These are phyloP conservation scores for Drosophila miranda DNA, from an alignment of 1,140 invertebrate species.

Conservation along the genomic window DNA sequence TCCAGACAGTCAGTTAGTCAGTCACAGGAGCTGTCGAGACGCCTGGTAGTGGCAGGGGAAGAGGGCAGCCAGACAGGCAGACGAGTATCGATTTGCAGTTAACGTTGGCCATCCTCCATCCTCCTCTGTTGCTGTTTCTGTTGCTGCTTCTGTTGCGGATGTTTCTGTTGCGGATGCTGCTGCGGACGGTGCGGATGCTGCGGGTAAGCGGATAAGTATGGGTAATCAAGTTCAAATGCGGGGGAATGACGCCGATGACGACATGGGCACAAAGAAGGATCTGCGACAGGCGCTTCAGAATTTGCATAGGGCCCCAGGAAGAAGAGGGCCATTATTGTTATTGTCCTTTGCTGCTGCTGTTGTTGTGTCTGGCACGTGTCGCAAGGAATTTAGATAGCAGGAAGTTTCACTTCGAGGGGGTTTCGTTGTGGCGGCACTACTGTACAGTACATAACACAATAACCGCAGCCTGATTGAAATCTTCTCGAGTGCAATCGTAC, in stretches of 20 bases:
- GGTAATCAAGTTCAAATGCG: slow-evolving; percentile 59
- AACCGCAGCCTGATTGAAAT: slow-evolving; percentile 57
- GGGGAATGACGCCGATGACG: slow-evolving; percentile 33
- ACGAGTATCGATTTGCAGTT: slow-evolving; percentile 66
- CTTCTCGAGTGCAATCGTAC: slow-evolving; percentile 14
- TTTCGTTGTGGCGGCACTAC: not conserved
- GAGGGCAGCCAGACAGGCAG: slow-evolving; percentile 21
- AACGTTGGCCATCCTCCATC: slow-evolving; percentile 30
- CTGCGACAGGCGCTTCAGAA: slow-evolving; percentile 40
- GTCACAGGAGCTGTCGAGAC: slow-evolving; percentile 14
- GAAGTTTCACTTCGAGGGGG: slow-evolving; percentile 30
- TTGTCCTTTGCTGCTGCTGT: slow-evolving; percentile 31
- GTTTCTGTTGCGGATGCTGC: slow-evolving; percentile 1
- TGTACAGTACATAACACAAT: slow-evolving; percentile 41
- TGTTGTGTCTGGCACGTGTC: slow-evolving; percentile 76
- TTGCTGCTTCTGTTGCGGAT: slow-evolving; percentile 23
- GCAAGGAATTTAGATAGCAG: slow-evolving; percentile 58
- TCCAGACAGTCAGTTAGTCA: slow-evolving; percentile 19
- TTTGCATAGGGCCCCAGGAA: slow-evolving; percentile 27
- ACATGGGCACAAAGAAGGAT: slow-evolving; percentile 35
- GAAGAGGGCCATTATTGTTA: slow-evolving; percentile 46
- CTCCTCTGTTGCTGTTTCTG: slow-evolving; percentile 2
- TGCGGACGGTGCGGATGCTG: slow-evolving; percentile 7
- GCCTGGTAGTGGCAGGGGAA: not conserved
- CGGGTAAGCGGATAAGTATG: slow-evolving; percentile 21